Evolutionary conservation across 2,888 invertebrate species (phyloP).

Genomic region (Terebella lapidaria): DNA sequence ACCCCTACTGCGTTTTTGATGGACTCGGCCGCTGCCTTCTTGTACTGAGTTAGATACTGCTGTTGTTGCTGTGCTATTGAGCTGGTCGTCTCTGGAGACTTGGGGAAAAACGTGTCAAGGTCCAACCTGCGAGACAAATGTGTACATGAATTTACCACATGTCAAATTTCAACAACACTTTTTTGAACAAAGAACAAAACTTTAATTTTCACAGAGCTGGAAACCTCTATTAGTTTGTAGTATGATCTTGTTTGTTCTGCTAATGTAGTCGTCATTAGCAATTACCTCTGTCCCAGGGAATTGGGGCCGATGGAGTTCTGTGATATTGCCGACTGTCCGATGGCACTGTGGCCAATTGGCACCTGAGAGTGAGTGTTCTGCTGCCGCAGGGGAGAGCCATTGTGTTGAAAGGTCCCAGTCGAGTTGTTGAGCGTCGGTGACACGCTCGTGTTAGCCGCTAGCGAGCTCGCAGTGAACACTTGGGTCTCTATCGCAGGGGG

Average conservation of each 20-base stretch:
- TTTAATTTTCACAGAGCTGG: not conserved
- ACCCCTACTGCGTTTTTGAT: slow-evolving; percentile 58
- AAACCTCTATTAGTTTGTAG: no score
- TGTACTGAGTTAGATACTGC: slow-evolving; percentile 35
- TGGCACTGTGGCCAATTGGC: not conserved
- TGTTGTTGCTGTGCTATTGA: not conserved
- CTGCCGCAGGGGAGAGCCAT: not conserved
- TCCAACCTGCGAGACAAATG: slow-evolving; percentile 3
- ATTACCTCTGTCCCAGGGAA: slow-evolving; percentile 2
- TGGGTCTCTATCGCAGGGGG: slow-evolving; percentile 3
- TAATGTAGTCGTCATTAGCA: not conserved
- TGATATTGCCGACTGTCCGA: not conserved
- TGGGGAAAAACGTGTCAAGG: not conserved
- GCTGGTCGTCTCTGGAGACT: not conserved
- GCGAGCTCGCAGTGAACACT: slow-evolving; percentile 21
- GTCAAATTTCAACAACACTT: not conserved
- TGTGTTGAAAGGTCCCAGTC: slow-evolving; percentile 2
- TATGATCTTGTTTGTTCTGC: no score
- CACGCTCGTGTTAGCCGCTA: not conserved
- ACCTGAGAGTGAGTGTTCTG: slow-evolving; percentile 2
- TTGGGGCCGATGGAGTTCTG: not conserved
- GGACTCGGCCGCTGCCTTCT: slow-evolving; percentile 57
- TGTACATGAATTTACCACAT: not conserved
- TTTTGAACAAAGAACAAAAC: not conserved
- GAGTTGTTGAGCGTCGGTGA: slow-evolving; percentile 4